Percentiles rank a stretch among this genome's conserved stretches.
Conservation (phyloP, 2,888 invertebrate genomes). For the Pollenia labialis region DNA sequence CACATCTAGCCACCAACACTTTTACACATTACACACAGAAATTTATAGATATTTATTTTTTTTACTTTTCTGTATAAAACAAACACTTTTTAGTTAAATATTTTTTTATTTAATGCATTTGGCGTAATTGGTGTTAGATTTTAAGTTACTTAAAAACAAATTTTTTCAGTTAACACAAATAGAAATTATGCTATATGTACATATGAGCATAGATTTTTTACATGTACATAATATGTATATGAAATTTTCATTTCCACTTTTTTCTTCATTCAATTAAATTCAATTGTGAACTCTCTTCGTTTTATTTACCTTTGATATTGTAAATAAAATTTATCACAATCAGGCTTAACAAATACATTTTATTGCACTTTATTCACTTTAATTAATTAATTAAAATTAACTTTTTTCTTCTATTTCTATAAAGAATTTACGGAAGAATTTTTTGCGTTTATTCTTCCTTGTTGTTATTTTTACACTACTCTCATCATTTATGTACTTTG, state of each 20-base stretch:
- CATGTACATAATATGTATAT: slow-evolving; percentile 59
- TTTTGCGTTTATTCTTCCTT: slow-evolving; percentile 58
- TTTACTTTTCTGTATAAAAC: slow-evolving; percentile 9
- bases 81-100: background rate
- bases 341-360: slow-evolving; percentile 82
- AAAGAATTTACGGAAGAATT: slow-evolving; percentile 45
- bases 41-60: slow-evolving; percentile 46
- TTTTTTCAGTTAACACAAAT: slow-evolving; percentile 13
- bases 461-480: slow-evolving; percentile 65
- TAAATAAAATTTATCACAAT: slow-evolving; percentile 81
- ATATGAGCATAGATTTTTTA: slow-evolving; percentile 42
- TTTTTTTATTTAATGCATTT: background rate
- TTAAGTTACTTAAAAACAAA: background rate
- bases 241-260: slow-evolving; percentile 74
- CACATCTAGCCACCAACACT: slow-evolving; percentile 40
- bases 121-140: background rate
- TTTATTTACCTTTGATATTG: slow-evolving; percentile 82
- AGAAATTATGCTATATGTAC: slow-evolving; percentile 55
- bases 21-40: slow-evolving; percentile 28
- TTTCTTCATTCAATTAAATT: slow-evolving; percentile 72
- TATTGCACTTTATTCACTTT: slow-evolving; percentile 74
- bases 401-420: slow-evolving; percentile 46
- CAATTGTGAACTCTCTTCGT: slow-evolving; percentile 41
- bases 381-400: slow-evolving; percentile 52
- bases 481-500: slow-evolving; percentile 59